These are phyloP conservation scores for Andricus grossulariae DNA, from an alignment of 1,140 invertebrate species.

Conservation along the genomic window DNA sequence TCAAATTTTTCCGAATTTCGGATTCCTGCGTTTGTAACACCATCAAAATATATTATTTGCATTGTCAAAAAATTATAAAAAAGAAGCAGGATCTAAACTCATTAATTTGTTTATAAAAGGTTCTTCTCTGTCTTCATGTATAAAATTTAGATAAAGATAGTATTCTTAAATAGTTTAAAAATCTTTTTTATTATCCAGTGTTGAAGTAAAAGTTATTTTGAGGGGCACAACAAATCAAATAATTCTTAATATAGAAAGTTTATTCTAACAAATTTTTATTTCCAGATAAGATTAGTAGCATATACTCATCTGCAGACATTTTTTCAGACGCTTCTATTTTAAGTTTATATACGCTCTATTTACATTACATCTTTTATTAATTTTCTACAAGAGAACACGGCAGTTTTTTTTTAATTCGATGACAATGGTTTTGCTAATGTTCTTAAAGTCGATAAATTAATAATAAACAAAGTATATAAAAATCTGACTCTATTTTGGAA, in stretches of 20 bases:
- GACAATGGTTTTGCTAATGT: constrained; percentile 28
- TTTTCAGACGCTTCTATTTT: constrained; percentile 32
- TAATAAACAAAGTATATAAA: background rate
- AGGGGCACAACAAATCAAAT: background rate
- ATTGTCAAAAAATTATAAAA: too few species aligned
- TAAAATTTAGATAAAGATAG: too few species aligned
- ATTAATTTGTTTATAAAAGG: too few species aligned
- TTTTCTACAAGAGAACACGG: constrained; percentile 37
- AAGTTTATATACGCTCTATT: constrained; percentile 27
- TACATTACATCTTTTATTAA: constrained; percentile 31
- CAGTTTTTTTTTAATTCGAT: constrained; percentile 34
- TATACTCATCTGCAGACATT: constrained; percentile 21
- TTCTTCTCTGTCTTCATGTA: too few species aligned
- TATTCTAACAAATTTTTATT: constrained; percentile 28
- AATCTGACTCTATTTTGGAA: too few species aligned
- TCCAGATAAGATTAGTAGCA: constrained; percentile 12
- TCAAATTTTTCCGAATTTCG: too few species aligned
- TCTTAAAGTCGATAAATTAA: constrained; percentile 20
- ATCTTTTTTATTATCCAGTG: too few species aligned
- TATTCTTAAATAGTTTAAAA: too few species aligned
- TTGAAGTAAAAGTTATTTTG: too few species aligned
- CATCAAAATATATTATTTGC: too few species aligned
- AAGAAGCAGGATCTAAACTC: too few species aligned
- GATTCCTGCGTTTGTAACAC: too few species aligned
- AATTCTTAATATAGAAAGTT: constrained; percentile 17